These are phyloP conservation scores for Triops cancriformis DNA, from an alignment of 1,140 invertebrate genomes.

Conservation along the genomic window DNA sequence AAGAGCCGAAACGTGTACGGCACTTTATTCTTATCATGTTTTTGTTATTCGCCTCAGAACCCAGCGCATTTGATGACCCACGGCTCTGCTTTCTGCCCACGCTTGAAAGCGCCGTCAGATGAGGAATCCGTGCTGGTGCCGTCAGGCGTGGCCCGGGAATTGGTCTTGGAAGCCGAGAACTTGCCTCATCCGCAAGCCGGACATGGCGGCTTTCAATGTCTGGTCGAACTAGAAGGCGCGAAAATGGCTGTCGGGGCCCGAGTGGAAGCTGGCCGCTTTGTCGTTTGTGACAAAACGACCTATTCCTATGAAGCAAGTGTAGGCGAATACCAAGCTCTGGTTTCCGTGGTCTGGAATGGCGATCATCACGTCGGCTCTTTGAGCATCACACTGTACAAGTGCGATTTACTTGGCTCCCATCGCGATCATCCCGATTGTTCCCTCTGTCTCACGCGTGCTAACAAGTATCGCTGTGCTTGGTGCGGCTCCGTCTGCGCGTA, in stretches of 20 bases:
- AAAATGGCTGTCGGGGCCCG: constrained; percentile 78
- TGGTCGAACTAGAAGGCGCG: constrained; percentile 80
- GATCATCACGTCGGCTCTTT: constrained; percentile 86
- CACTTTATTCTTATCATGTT: background rate
- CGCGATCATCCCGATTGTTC: constrained; percentile 88
- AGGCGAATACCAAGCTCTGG: constrained; percentile 76
- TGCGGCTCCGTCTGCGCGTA: constrained; percentile 79
- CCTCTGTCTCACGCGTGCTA: constrained; percentile 71
- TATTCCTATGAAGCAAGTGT: constrained; percentile 80
- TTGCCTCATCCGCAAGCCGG: constrained; percentile 67
- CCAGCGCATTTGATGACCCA: constrained; percentile 60
- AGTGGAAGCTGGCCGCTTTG: constrained; percentile 67
- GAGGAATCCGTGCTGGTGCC: constrained; percentile 64
- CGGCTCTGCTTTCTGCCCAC: constrained; percentile 67
- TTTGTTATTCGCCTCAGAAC: constrained; percentile 47
- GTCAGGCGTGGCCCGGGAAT: constrained; percentile 79
- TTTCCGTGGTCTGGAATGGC: constrained; percentile 84
- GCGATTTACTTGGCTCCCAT: constrained; percentile 83
- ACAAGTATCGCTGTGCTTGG: constrained; percentile 85
- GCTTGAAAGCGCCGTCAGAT: constrained; percentile 53
- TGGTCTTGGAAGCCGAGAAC: constrained; percentile 80
- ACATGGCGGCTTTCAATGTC: constrained; percentile 80
- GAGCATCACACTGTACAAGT: constrained; percentile 85
- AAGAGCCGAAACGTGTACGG: background rate
- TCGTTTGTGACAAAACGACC: constrained; percentile 82